Conservation (phyloP, 2,113 vertebrate genomes). For the Corvus cornix region DNA sequence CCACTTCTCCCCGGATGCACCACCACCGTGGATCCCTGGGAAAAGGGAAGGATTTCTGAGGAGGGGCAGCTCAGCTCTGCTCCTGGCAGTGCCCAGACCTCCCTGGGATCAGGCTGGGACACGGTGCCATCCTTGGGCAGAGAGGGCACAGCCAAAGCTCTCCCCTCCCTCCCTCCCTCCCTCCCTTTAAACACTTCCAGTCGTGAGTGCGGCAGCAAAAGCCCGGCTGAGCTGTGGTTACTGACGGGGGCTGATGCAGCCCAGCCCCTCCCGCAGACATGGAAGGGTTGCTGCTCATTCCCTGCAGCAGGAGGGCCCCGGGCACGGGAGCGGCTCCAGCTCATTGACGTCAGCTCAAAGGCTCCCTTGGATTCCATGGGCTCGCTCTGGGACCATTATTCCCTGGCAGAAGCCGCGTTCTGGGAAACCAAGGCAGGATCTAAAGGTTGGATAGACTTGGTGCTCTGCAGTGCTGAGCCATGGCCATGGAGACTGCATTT, state of each 20-base stretch:
- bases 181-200: constrained; percentile 11
- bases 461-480: neutral
- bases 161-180: neutral
- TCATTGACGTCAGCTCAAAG: neutral
- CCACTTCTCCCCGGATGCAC: neutral
- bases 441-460: neutral
- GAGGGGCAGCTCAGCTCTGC: neutral
- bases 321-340: neutral
- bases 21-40: rapidly evolving
- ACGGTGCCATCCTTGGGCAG: neutral
- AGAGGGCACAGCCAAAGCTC: neutral
- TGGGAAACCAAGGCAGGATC: neutral
- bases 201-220: neutral
- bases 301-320: constrained; percentile 33
- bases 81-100: neutral
- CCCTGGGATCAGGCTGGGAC: neutral
- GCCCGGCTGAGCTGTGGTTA: neutral
- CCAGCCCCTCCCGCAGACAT: neutral
- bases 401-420: neutral
- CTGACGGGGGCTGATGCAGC: constrained; percentile 3
- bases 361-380: neutral
- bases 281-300: constrained; percentile 25
- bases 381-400: neutral
- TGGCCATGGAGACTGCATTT: neutral
- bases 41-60: neutral